Base-by-base conservation (phyloP, 1,140 invertebrate species). In the Propsilocerus akamusi region DNA sequence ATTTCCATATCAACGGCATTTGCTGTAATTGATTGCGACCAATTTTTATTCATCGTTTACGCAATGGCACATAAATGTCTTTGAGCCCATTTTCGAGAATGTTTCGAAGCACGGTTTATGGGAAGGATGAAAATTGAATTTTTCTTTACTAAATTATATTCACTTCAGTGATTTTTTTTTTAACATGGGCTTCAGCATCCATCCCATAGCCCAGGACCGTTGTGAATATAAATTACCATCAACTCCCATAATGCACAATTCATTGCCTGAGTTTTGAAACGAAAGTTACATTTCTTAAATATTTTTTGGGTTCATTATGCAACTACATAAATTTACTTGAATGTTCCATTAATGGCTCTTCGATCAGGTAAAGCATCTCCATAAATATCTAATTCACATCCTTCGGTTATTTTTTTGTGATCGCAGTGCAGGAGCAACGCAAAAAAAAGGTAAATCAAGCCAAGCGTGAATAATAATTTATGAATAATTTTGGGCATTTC, bases 151-250 rank as follows among this genome's bases (percentile, higher is more conserved):
- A 41, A 41, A 41, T 41, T 41, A 41, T 41, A 3, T 20, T 41
- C 34, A 41, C 34, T 41, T 41, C 34, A 41, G 8, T 41, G 34
- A 14, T 17, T 41, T 41, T 30, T n/a, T n/a, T n/a, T n/a, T n/a
- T n/a, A n/a, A n/a, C n/a, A n/a, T n/a, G n/a, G n/a, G n/a, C n/a
- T n/a, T n/a, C n/a, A n/a, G n/a, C n/a, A n/a, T n/a, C n/a, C n/a
- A n/a, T n/a, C n/a, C n/a, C n/a, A n/a, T n/a, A n/a, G n/a, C n/a
- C n/a, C 28, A n/a, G 28, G 17, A 20, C 34, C 34, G 12, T 20
- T 41, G 17, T 41, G 34, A 41, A 41, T 41, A 41, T 22, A 41
- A 41, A 41, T 41, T 41, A 41, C 17, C 34, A 41, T 41, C 34
- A 41, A 41, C 12, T 41, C 34, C 34, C 34, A 41, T 41, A 41